Conservation (phyloP, 2,888 invertebrate species). For the Glomeris marginata region DNA sequence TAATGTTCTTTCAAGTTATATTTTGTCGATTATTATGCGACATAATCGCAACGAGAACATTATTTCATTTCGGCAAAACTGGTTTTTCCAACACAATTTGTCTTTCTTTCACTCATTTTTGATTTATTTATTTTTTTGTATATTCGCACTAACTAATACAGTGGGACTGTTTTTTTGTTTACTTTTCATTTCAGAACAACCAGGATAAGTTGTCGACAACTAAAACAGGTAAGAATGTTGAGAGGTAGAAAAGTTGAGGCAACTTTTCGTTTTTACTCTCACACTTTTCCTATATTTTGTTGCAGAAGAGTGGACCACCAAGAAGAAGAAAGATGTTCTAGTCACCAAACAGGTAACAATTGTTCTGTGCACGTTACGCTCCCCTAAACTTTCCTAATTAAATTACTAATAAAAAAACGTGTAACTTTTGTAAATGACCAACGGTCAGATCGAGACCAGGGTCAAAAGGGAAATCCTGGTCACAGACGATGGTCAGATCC, state of each 20-base stretch:
- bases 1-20: too few relatives aligned
- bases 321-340: constrained; percentile 75
- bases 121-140: too few relatives aligned
- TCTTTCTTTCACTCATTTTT: too few relatives aligned
- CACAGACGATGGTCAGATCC: constrained; percentile 76
- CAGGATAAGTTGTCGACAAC: constrained; percentile 1
- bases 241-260: background rate
- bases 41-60: too few relatives aligned
- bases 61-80: too few relatives aligned
- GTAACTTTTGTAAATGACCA: background rate
- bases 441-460: constrained; percentile 64
- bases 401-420: background rate
- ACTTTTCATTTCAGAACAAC: background rate
- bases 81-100: too few relatives aligned
- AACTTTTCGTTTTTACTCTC: background rate
- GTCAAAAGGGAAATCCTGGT: constrained; percentile 69
- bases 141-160: too few relatives aligned
- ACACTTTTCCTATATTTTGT: constrained; percentile 19
- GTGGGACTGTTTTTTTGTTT: background rate
- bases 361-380: background rate
- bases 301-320: constrained; percentile 84
- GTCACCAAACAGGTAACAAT: constrained; percentile 45
- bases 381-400: background rate
- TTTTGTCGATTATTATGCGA: too few relatives aligned
- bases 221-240: background rate